Base-by-base conservation (phyloP, 1,140 invertebrate species). In the Platorchestia sp. region DNA sequence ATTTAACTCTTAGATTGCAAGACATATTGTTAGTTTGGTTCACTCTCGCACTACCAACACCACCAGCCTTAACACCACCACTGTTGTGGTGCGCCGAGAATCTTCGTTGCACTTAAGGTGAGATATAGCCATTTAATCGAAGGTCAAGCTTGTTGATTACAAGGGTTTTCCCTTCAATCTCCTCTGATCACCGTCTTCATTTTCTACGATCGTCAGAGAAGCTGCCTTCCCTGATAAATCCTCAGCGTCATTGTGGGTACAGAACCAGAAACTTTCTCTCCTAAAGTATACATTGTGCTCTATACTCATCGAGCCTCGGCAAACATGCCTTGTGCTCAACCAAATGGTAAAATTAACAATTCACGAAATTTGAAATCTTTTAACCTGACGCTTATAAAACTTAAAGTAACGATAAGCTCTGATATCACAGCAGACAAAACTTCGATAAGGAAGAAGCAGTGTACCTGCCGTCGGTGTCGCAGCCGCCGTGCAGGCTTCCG, bases 401-500 rank as follows among this genome's bases (percentile, higher is more conserved):
- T 75, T 3, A 75, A 75, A 22, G 14, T 51, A 10, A 51, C 47
- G 19, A 19, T 75, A 75, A 75, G 27, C 59, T 10, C 59, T 3
- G 3, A 10, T 22, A 75, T 75, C 7, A 75, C 27, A 1, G 27
- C 59, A 75, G 10, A 75, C 27, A 19, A 75, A 27, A 51, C n/a
- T n/a, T n/a, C n/a, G n/a, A 51, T 51, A 75, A 22, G 45, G 10
- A 93, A 45, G 40, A 3, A 93, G 44, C 43, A 93, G 43, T 16
- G 10, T 45, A 45, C 91, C 91, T 97, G 22, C 99, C 99, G 45
- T 98, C 97, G 96, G 97, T 97, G 97, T 99, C 98, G 97, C 99
- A 99, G 89, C 98, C 98, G 86, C 98, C 97, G 95, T 97, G 97
- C 0, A 98, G 97, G 95, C 98, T 98, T 36, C 99, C 99, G 97